Conservation (phyloP, 2,797 vertebrate genomes). For the Hoplostethus atlanticus region DNA sequence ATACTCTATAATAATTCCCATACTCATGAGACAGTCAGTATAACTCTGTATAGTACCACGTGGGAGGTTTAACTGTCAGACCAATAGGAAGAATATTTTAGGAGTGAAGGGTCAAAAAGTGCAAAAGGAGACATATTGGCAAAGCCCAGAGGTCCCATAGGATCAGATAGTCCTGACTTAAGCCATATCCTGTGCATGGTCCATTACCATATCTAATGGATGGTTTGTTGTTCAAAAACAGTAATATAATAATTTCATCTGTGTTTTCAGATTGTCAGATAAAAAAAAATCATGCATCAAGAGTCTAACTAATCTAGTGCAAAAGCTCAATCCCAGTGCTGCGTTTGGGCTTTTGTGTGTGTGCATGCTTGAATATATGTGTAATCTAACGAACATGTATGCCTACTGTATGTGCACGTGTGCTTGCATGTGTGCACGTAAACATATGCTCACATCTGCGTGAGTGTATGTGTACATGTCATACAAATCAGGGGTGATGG, state of each 20-base stretch:
- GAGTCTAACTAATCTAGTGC: constrained; percentile 6
- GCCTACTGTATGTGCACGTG: no score
- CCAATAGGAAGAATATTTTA: background rate
- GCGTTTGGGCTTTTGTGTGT: constrained; percentile 16
- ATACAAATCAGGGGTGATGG: constrained; percentile 37
- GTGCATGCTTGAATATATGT: constrained; percentile 1
- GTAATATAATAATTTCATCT: constrained; percentile 6
- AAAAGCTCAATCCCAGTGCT: constrained; percentile 15
- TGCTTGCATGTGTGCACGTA: constrained; percentile 7
- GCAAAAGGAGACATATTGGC: background rate
- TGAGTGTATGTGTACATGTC: constrained; percentile 38
- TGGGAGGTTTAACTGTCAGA: no score
- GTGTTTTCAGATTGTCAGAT: constrained; percentile 7
- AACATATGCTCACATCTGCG: constrained; percentile 26
- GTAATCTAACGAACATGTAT: background rate
- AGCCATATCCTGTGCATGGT: background rate
- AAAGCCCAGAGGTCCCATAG: background rate
- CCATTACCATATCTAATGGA: background rate
- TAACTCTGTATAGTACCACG: no score
- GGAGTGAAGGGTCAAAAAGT: background rate
- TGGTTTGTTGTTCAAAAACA: constrained; percentile 17
- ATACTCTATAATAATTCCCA: no score
- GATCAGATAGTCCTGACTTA: background rate
- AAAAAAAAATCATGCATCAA: background rate
- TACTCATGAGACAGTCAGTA: no score